These are phyloP conservation scores for Apeltes quadracus DNA, from an alignment of 2,113 vertebrate species.

Conservation along the genomic window DNA sequence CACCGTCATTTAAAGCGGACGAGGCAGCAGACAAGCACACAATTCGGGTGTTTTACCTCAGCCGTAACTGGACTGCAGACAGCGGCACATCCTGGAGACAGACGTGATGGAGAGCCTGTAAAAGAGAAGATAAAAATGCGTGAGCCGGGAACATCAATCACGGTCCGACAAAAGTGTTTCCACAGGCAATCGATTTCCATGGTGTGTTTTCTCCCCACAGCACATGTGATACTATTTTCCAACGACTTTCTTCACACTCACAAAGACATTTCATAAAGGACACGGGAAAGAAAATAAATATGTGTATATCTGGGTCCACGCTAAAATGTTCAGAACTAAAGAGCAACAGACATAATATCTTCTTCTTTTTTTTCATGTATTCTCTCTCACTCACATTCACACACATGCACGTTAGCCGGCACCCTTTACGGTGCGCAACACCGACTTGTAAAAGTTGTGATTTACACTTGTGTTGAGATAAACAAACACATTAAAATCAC, in stretches of 20 bases:
- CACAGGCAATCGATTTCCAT: conserved; percentile 62
- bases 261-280: conserved; percentile 46
- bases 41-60: conserved; percentile 65
- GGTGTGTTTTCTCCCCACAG: conserved; percentile 43
- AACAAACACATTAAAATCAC: conserved; percentile 71
- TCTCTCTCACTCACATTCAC: conserved; percentile 27
- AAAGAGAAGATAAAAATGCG: conserved; percentile 74
- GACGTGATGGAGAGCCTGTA: conserved; percentile 61
- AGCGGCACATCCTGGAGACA: conserved; percentile 41
- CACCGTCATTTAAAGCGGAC: conserved; percentile 36
- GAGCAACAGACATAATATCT: conserved; percentile 28
- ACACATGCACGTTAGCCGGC: conserved; percentile 50
- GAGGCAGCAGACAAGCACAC: conserved; percentile 21
- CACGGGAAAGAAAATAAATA: conserved; percentile 8
- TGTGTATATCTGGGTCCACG: conserved; percentile 29
- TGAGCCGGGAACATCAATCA: conserved; percentile 71
- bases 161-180: conserved; percentile 59
- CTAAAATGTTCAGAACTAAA: conserved; percentile 35
- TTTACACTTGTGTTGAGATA: conserved; percentile 72
- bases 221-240: conserved; percentile 45
- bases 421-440: conserved; percentile 41
- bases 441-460: conserved; percentile 69
- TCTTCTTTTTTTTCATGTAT: conserved; percentile 17
- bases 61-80: conserved; percentile 40
- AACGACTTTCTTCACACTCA: conserved; percentile 43